Evolutionary conservation across 2,888 invertebrate species (phyloP).

Genomic region (Mythimna loreyi): DNA sequence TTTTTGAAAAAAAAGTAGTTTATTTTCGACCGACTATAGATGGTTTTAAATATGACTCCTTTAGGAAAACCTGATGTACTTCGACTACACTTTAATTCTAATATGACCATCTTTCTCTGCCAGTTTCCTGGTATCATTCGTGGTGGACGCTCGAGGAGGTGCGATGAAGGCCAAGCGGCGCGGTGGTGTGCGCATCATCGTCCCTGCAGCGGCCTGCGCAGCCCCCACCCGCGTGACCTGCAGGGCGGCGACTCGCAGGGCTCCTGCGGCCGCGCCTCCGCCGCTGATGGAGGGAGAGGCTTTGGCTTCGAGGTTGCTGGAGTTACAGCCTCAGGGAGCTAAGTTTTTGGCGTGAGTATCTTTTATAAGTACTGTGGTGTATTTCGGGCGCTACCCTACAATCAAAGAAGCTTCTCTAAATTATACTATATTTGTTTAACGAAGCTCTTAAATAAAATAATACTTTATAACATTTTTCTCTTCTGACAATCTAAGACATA

Average conservation of each 20-base stretch:
- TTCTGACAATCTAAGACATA: too few relatives aligned
- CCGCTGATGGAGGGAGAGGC: conserved; percentile 99
- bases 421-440: too few relatives aligned
- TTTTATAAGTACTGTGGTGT: too few relatives aligned
- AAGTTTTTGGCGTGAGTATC: conserved; percentile 97
- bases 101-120: neutral
- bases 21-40: too few relatives aligned
- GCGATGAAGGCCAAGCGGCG: conserved; percentile 99
- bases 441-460: too few relatives aligned
- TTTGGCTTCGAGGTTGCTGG: conserved; percentile 97
- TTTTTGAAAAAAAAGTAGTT: too few relatives aligned
- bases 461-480: too few relatives aligned
- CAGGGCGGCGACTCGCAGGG: conserved; percentile 90
- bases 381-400: too few relatives aligned
- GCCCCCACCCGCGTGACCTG: conserved; percentile 99
- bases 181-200: conserved; percentile 98
- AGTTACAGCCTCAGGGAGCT: conserved; percentile 98
- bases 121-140: conserved; percentile 98
- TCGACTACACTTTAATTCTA: neutral
- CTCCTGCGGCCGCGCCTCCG: conserved; percentile 94
- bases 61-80: too few relatives aligned
- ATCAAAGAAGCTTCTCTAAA: too few relatives aligned
- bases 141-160: conserved; percentile 99
- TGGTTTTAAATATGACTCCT: too few relatives aligned
- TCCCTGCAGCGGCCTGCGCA: conserved; percentile 98